Evolutionary conservation across 92 coral and sea anemone genomes (phyloP).

Genomic region (Phenganax stokvisi): DNA sequence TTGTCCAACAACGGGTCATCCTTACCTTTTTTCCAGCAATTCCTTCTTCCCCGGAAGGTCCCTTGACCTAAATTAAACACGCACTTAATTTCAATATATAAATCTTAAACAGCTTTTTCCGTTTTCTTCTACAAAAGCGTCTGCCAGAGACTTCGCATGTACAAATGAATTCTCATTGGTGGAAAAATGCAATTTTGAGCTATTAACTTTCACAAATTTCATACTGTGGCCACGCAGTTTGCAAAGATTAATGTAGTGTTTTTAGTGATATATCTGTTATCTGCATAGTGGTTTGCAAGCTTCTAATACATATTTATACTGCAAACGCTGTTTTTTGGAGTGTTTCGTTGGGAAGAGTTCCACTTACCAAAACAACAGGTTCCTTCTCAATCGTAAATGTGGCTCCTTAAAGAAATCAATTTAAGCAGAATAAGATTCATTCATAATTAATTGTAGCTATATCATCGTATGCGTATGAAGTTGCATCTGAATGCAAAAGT

Average conservation of each 20-base stretch:
- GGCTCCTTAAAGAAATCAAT: neutral
- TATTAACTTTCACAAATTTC: no score
- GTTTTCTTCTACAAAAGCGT: no score
- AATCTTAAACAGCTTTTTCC: no score
- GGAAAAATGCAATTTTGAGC: no score
- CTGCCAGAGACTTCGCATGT: no score
- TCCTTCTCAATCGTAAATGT: neutral
- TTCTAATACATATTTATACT: no score
- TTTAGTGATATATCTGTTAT: no score
- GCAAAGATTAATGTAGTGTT: no score
- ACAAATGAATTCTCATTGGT: no score
- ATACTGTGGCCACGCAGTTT: no score
- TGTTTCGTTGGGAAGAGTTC: neutral
- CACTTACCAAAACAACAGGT: slow-evolving; percentile 10
- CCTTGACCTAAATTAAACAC: slow-evolving; percentile 20
- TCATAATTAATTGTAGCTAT: neutral
- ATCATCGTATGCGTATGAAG: neutral
- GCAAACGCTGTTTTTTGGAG: neutral
- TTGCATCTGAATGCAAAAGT: neutral
- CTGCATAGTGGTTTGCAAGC: no score
- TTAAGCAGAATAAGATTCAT: neutral
- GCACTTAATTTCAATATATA: neutral
- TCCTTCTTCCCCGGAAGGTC: slow-evolving; percentile 25
- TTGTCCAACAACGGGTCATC: neutral
- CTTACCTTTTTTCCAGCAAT: slow-evolving; percentile 13